These are phyloP conservation scores for Scaptomyza hsui DNA, from an alignment of 1,140 invertebrate genomes.

Conservation along the genomic window DNA sequence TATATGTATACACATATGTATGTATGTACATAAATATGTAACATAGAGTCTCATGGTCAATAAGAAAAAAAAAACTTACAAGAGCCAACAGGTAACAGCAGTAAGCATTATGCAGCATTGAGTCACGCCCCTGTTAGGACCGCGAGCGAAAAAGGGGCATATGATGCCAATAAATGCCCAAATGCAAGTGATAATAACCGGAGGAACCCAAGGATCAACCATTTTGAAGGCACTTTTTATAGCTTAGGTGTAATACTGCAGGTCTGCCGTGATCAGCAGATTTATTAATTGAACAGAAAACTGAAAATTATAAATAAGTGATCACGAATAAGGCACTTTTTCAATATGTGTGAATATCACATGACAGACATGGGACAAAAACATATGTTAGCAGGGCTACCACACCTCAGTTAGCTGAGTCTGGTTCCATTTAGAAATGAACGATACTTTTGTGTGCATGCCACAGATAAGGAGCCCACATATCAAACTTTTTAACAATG, in stretches of 20 bases:
- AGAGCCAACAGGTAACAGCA: slow-evolving; percentile 95
- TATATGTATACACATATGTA: slow-evolving; percentile 2
- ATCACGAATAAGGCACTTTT: slow-evolving; percentile 62
- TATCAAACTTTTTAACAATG: neutral
- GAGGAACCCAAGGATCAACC: slow-evolving; percentile 89
- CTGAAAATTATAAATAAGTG: slow-evolving; percentile 46
- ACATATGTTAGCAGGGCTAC: slow-evolving; percentile 38
- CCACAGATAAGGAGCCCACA: neutral
- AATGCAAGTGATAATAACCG: slow-evolving; percentile 91
- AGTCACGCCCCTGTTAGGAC: slow-evolving; percentile 94
- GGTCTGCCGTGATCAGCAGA: slow-evolving; percentile 39
- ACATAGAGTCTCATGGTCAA: slow-evolving; percentile 11
- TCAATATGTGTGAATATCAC: slow-evolving; percentile 73
- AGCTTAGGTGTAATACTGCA: slow-evolving; percentile 53
- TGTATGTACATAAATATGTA: slow-evolving; percentile 2
- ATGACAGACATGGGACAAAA: slow-evolving; percentile 67
- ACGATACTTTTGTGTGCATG: neutral
- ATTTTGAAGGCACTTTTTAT: slow-evolving; percentile 85
- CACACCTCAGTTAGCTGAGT: neutral
- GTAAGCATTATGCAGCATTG: slow-evolving; percentile 94
- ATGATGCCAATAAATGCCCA: slow-evolving; percentile 94
- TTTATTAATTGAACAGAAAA: slow-evolving; percentile 31
- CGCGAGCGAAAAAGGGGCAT: slow-evolving; percentile 93
- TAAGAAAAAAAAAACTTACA: slow-evolving; percentile 82
- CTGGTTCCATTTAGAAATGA: slow-evolving; percentile 13